phyloP scores from a whole-genome alignment of 2,888 invertebrate species.

The Idaea aversata region DNA sequence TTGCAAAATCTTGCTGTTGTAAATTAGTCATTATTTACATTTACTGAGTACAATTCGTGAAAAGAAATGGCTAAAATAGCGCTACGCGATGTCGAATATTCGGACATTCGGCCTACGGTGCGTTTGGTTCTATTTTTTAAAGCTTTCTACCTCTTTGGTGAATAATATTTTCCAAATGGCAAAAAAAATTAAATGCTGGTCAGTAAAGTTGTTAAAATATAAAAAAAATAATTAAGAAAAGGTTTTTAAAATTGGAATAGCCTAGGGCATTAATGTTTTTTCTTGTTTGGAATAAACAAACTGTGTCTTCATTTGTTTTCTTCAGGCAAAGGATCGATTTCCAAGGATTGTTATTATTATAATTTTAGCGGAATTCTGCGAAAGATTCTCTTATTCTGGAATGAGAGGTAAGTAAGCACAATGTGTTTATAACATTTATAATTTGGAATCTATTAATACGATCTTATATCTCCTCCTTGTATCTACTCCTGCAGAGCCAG shows the following conservation, averaged over 20 bases:
- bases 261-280: not conserved
- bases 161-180: no score
- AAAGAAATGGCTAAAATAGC: slow-evolving; percentile 16
- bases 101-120: slow-evolving; percentile 27
- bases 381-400: slow-evolving; percentile 96
- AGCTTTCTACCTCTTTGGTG: not conserved
- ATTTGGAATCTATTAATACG: not conserved
- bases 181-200: not conserved
- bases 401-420: slow-evolving; percentile 86
- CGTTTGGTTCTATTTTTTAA: slow-evolving; percentile 13
- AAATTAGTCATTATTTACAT: slow-evolving; percentile 24
- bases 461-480: slow-evolving; percentile 4
- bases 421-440: not conserved
- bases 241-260: not conserved
- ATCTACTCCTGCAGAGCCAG: not conserved
- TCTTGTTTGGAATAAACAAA: not conserved
- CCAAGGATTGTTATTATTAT: slow-evolving; percentile 94
- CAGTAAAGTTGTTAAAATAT: no score
- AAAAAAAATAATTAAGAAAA: not conserved
- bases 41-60: slow-evolving; percentile 25
- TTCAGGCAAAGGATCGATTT: slow-evolving; percentile 68
- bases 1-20: slow-evolving; percentile 16
- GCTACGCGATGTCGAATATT: slow-evolving; percentile 26
- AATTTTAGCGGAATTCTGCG: slow-evolving; percentile 96
- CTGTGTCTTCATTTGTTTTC: slow-evolving; percentile 25